phyloP scores from a whole-genome alignment of 2,797 vertebrate species.

The Heteromormyrus szaboi region DNA sequence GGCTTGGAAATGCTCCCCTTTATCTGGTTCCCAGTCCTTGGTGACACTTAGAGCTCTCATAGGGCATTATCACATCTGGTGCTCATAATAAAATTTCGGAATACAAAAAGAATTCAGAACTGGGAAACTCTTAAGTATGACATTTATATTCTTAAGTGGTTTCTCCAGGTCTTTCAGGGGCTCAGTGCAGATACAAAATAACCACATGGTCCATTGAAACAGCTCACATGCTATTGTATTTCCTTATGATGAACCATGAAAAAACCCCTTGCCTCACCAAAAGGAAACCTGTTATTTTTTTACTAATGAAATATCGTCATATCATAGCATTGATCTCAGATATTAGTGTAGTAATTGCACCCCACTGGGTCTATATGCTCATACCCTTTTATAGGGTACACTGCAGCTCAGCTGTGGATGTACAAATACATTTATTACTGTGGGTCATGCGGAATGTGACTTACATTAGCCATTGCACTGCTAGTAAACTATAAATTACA shows the following conservation, averaged over 20 bases:
- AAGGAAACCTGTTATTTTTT: background rate
- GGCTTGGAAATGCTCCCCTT: slow-evolving; percentile 31
- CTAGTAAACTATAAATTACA: background rate
- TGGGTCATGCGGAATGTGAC: background rate
- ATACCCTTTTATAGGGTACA: background rate
- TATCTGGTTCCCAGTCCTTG: slow-evolving; percentile 24
- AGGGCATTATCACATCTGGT: background rate
- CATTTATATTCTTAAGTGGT: background rate
- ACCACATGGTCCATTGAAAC: background rate
- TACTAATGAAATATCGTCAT: background rate
- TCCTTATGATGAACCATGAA: background rate
- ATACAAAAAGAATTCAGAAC: background rate
- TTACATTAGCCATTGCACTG: background rate
- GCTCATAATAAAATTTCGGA: background rate
- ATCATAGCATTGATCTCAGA: background rate
- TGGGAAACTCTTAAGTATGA: background rate
- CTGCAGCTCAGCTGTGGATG: background rate
- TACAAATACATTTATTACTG: background rate
- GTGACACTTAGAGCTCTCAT: background rate
- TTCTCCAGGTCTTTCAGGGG: background rate
- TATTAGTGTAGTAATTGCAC: background rate
- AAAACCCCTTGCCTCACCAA: background rate
- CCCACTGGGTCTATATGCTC: background rate
- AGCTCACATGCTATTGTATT: background rate
- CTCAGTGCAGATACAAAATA: background rate